Percentiles rank a stretch among this genome's conserved stretches.
Conservation (phyloP, 2,797 vertebrate genomes). For the Sebastiscus albofasciatus region DNA sequence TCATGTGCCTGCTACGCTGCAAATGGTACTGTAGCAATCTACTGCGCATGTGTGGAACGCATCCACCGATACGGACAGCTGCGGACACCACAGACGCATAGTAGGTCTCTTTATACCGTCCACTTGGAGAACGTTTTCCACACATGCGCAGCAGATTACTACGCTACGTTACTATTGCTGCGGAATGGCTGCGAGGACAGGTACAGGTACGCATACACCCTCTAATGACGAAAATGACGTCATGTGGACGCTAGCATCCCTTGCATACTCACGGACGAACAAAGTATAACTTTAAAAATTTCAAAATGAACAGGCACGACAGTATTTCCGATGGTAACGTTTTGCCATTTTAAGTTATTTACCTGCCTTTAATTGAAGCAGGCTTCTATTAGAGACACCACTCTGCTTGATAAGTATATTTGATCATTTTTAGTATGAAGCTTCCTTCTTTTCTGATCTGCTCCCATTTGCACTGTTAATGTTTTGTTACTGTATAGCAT, state of each 20-base stretch:
- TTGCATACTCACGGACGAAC: no score
- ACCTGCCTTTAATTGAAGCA: background rate
- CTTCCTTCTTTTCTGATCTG: background rate
- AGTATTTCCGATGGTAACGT: background rate
- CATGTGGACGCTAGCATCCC: no score
- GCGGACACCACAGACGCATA: no score
- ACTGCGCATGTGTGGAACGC: no score
- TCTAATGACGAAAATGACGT: rapidly evolving
- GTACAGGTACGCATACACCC: no score
- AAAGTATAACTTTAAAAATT: background rate
- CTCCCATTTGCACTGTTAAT: background rate
- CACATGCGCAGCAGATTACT: no score
- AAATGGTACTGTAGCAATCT: background rate
- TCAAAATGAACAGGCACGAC: background rate
- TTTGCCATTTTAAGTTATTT: background rate
- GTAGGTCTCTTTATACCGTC: no score
- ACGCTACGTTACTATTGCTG: no score
- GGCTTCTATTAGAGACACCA: background rate
- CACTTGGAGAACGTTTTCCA: no score
- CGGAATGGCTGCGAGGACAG: no score
- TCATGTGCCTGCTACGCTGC: rapidly evolving
- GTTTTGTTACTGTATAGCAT: background rate
- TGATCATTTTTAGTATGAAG: background rate
- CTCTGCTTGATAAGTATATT: background rate
- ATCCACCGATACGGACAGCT: no score